These are phyloP conservation scores for Chrysodeixis includens DNA, from an alignment of 2,888 invertebrate genomes.

Conservation along the genomic window DNA sequence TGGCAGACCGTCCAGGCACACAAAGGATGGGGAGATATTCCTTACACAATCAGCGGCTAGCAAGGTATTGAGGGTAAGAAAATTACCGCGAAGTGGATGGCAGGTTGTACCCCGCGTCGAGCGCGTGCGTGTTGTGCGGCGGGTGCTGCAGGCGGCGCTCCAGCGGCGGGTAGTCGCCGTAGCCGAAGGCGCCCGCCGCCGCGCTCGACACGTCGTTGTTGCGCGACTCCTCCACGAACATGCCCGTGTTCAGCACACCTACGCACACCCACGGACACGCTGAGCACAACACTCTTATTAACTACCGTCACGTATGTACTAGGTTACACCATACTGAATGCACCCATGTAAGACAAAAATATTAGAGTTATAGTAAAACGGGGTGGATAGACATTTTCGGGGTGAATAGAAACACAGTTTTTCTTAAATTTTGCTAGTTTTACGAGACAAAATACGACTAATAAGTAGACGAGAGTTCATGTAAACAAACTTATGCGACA, in stretches of 20 bases:
- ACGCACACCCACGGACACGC: conserved; percentile 14
- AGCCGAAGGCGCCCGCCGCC: conserved; percentile 62
- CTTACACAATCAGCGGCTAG: too few relatives aligned
- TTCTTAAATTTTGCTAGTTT: too few relatives aligned
- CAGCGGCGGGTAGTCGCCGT: conserved; percentile 68
- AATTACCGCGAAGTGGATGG: conserved; percentile 82
- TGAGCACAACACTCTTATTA: conserved; percentile 8
- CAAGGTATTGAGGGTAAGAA: neutral
- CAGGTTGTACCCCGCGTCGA: conserved; percentile 72
- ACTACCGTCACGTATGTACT: neutral
- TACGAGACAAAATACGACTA: too few relatives aligned
- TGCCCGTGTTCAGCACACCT: conserved; percentile 75
- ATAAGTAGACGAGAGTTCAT: too few relatives aligned
- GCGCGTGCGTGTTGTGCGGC: conserved; percentile 58
- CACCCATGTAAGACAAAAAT: neutral
- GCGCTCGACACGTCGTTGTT: conserved; percentile 77
- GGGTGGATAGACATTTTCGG: too few relatives aligned
- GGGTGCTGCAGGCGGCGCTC: conserved; percentile 58
- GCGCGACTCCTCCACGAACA: conserved; percentile 79
- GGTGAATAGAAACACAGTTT: too few relatives aligned
- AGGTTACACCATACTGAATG: too few relatives aligned
- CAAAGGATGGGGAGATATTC: too few relatives aligned
- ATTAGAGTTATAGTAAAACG: neutral
- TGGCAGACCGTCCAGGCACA: too few relatives aligned
- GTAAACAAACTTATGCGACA: too few relatives aligned